Percentiles rank a stretch among this genome's conserved stretches.
Evolutionary conservation across 2,113 vertebrate species (phyloP).

Genomic region (Anthoscopus minutus): DNA sequence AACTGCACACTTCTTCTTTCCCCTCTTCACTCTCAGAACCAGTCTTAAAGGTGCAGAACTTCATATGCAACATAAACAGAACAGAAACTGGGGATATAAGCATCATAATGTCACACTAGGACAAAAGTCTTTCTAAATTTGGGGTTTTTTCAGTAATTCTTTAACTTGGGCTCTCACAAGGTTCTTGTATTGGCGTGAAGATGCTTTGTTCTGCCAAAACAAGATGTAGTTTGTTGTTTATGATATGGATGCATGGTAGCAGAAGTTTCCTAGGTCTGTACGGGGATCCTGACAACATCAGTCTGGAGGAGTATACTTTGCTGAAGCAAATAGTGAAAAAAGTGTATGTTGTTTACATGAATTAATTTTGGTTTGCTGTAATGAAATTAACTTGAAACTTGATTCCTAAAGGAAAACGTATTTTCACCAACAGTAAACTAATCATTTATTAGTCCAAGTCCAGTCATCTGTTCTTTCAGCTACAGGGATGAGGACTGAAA

Average conservation of each 20-base stretch:
- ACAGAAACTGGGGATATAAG: no score
- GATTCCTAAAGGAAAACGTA: not conserved
- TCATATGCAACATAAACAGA: no score
- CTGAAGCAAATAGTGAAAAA: not conserved
- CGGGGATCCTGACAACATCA: no score
- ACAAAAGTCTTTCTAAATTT: not conserved
- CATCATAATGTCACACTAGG: no score
- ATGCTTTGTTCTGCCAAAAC: not conserved
- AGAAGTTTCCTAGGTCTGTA: no score
- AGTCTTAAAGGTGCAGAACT: no score
- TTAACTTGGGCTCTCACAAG: not conserved
- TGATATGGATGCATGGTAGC: not conserved
- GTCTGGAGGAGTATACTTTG: not conserved
- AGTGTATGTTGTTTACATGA: not conserved
- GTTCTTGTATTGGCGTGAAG: not conserved
- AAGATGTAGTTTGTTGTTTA: not conserved
- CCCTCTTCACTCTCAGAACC: no score
- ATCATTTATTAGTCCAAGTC: not conserved
- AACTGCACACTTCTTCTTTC: no score
- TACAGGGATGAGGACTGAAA: not conserved
- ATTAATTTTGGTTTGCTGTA: not conserved
- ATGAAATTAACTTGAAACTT: conserved; percentile 1
- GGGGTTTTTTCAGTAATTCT: not conserved
- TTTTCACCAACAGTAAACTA: not conserved
- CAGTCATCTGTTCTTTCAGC: not conserved